These are phyloP conservation scores for Odontamblyopus lacepedii DNA, from an alignment of 2,797 vertebrate species.

Conservation along the genomic window DNA sequence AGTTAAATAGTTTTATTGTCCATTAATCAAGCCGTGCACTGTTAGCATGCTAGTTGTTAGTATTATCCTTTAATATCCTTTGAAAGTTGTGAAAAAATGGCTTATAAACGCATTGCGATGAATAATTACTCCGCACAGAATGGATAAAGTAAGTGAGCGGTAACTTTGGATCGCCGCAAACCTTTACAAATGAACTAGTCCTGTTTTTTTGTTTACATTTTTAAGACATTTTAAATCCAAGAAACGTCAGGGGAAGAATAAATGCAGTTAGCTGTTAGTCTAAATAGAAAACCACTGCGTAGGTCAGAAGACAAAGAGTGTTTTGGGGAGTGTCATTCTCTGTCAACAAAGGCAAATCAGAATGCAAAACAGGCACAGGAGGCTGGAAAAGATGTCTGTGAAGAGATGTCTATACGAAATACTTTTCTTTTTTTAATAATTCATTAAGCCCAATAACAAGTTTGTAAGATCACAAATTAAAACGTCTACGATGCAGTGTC, in stretches of 20 bases:
- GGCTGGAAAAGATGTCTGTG: background rate
- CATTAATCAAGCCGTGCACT: too few relatives aligned
- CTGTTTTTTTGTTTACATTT: too few relatives aligned
- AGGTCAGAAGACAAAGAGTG: background rate
- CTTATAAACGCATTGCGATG: too few relatives aligned
- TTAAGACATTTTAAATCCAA: background rate
- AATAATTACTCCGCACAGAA: too few relatives aligned
- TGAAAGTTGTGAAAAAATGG: too few relatives aligned
- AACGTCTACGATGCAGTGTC: background rate
- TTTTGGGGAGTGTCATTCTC: background rate
- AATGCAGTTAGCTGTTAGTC: background rate
- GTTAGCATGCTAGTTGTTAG: too few relatives aligned
- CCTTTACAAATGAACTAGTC: too few relatives aligned
- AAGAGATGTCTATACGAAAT: background rate
- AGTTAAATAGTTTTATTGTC: too few relatives aligned
- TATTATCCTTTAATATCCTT: too few relatives aligned
- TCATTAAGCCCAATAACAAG: background rate
- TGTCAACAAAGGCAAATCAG: background rate
- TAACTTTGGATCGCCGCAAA: too few relatives aligned
- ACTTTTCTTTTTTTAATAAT: too few relatives aligned
- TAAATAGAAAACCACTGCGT: background rate
- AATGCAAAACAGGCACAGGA: background rate
- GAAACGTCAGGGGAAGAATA: background rate
- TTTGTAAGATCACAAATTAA: background rate
- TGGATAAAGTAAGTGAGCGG: too few relatives aligned